Evolutionary conservation across 2,888 invertebrate species (phyloP), one percentile per base, ranked within the genome.

Genomic region (Drymonia ruficornis): DNA sequence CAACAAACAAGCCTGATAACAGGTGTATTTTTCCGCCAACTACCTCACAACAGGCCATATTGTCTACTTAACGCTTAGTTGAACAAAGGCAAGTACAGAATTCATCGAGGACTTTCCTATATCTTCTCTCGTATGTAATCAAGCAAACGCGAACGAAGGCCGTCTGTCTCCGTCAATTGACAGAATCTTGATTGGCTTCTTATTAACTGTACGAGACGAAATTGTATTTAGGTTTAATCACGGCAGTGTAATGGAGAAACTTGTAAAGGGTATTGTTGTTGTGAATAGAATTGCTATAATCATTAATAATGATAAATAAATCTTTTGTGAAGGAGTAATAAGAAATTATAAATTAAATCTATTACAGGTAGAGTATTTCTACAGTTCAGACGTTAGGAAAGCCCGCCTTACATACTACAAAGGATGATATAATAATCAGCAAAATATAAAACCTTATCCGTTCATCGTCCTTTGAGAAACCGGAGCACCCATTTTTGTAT

Each of bases 91-190:
- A 29, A 19, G 7, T 40, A 40, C 16, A 15, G 46, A 29, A 29
- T 46, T 29, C 8, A 16, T 46, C 29, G 29, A 46, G 29, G 46
- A 29, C 8, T 29, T 46, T 46, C 15, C 46, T 29, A 29, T 29
- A 29, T 16, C 15, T 8, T 15, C 46, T 12, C 19, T 8, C 38
- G 28, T 13, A 49, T 28, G 23, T 50, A 57, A 53, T 55, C 34
- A 58, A 50, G 52, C 55, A 52, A 53, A 58, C 52, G 34, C 23
- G 49, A 45, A 52, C 16, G 60, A 65, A 68, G 69, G 58, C 44
- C 56, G 47, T 50, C 48, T 44, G 50, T 52, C 53, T 19, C 45
- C 40, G 45, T 45, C 54, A 50, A 36, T 36, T 46, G 49, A 38
- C 29, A 40, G 34, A 45, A 34, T 34, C 47, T 47, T 47, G 34